Conservation (phyloP, 2,888 invertebrate genomes). For the Adineta ricciae region DNA sequence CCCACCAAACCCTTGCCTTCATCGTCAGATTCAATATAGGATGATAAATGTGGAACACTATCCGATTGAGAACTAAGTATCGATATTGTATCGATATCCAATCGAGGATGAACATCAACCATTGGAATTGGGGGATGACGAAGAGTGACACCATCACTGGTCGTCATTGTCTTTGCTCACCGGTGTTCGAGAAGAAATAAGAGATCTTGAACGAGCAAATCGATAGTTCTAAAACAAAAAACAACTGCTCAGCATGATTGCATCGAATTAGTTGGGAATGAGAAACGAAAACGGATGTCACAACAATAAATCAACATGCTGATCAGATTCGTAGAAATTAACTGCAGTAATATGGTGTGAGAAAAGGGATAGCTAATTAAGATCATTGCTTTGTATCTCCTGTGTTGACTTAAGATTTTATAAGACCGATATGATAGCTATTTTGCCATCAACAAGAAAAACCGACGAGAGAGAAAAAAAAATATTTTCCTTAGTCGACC, state of each 20-base stretch:
- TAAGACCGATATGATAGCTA: background rate
- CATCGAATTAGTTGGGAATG: background rate
- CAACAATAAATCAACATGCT: too few species aligned
- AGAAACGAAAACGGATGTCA: background rate
- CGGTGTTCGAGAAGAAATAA: background rate
- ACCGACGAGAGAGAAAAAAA: background rate
- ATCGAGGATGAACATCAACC: background rate
- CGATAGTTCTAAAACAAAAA: background rate
- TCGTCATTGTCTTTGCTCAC: background rate
- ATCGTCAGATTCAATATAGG: background rate
- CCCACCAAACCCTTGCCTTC: background rate
- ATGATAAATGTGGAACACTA: slow-evolving; percentile 23
- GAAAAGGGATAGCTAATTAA: too few species aligned
- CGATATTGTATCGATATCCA: slow-evolving; percentile 1
- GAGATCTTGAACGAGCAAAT: too few species aligned
- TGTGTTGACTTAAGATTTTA: background rate
- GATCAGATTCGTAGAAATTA: too few species aligned
- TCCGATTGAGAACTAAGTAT: slow-evolving; percentile 16
- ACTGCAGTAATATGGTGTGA: too few species aligned
- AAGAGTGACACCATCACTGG: background rate
- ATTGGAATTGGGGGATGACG: background rate
- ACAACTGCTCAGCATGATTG: background rate
- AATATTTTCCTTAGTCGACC: background rate
- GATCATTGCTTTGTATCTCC: background rate
- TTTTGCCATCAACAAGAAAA: background rate